Percentiles rank a stretch among this genome's conserved stretches.
Evolutionary conservation across 2,888 invertebrate species (phyloP).

Genomic region (Synanthedon tipuliformis): DNA sequence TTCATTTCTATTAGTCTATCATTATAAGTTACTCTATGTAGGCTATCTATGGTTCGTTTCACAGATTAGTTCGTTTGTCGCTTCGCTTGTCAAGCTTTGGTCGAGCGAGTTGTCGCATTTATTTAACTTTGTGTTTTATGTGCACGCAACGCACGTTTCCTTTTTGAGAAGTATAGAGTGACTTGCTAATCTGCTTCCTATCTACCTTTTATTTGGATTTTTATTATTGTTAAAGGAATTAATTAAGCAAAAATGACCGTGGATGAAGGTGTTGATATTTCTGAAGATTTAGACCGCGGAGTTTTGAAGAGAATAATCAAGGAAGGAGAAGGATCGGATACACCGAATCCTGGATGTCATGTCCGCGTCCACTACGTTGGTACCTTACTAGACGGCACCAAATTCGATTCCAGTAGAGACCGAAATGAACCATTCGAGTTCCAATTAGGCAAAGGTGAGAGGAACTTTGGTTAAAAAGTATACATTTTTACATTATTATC

Average conservation of each 20-base stretch:
- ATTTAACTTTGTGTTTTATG: too few species aligned
- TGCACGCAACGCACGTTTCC: too few species aligned
- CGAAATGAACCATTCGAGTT: constrained; percentile 89
- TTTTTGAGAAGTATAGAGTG: too few species aligned
- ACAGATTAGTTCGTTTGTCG: too few species aligned
- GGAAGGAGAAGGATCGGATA: constrained; percentile 80
- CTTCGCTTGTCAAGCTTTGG: too few species aligned
- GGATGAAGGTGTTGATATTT: constrained; percentile 56
- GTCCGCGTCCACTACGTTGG: constrained; percentile 91
- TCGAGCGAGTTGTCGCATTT: too few species aligned
- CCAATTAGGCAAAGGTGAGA: constrained; percentile 83
- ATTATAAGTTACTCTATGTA: too few species aligned
- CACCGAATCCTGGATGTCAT: constrained; percentile 76
- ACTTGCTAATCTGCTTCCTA: too few species aligned
- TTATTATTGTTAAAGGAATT: too few species aligned
- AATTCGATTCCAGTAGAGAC: constrained; percentile 92
- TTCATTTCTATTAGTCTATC: too few species aligned
- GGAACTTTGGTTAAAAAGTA: not conserved
- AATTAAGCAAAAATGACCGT: constrained; percentile 35
- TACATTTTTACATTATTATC: not conserved
- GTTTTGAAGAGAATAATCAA: constrained; percentile 81
- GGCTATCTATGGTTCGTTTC: too few species aligned
- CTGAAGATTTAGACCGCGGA: constrained; percentile 73
- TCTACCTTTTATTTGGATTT: too few species aligned
- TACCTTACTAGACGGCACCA: constrained; percentile 85